These are phyloP conservation scores for Ceratina calcarata DNA, from an alignment of 1,140 invertebrate species.

Conservation along the genomic window DNA sequence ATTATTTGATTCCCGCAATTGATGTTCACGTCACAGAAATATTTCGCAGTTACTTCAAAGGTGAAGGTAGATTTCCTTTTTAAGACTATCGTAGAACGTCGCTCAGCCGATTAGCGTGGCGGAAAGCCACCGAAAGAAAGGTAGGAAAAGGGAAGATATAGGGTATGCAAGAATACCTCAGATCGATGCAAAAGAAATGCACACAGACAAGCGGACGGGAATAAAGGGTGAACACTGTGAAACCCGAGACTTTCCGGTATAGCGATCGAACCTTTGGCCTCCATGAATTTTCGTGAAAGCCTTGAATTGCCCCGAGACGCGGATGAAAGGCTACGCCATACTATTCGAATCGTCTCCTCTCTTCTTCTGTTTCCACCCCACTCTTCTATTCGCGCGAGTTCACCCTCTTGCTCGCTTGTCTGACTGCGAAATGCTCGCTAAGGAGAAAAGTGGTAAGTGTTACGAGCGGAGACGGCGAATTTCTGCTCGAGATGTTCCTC, in stretches of 20 bases:
- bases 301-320: conserved; percentile 17
- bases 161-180: not conserved
- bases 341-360: conserved; percentile 30
- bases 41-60: not conserved
- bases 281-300: conserved; percentile 39
- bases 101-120: conserved; percentile 15
- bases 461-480: not conserved
- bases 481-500: not conserved
- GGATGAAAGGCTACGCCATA: conserved; percentile 30
- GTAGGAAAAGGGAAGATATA: not conserved
- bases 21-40: not conserved
- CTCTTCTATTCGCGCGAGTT: not conserved
- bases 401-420: not conserved
- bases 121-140: not conserved
- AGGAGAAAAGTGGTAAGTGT: not conserved
- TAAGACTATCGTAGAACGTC: not conserved
- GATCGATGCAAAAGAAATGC: conserved; percentile 28
- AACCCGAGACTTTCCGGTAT: conserved; percentile 2
- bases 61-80: not conserved
- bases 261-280: conserved; percentile 6
- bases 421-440: conserved; percentile 3
- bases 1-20: too few relatives aligned
- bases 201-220: not conserved
- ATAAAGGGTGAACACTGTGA: conserved; percentile 1
- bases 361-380: conserved; percentile 3